Evolutionary conservation across 2,113 vertebrate genomes (phyloP).

Genomic region (Dinomys branickii): DNA sequence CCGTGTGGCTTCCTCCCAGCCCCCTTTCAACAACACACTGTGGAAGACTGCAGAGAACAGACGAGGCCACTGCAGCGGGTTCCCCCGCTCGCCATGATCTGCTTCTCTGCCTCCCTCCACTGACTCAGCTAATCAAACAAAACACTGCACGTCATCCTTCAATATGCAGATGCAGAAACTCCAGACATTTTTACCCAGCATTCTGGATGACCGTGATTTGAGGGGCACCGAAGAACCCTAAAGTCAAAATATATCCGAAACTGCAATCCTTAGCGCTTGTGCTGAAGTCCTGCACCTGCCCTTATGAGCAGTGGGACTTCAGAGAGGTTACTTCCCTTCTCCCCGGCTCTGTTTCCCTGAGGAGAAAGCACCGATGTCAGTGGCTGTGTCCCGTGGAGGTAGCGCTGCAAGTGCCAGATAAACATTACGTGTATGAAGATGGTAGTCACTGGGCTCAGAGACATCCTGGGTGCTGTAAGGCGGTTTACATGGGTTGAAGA

Average conservation of each 20-base stretch:
- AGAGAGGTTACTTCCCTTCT: background rate
- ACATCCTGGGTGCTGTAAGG: background rate
- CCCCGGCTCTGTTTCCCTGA: background rate
- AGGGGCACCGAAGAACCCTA: background rate
- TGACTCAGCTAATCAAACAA: conserved; percentile 52
- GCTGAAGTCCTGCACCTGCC: conserved; percentile 8
- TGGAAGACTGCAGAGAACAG: background rate
- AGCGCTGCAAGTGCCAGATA: background rate
- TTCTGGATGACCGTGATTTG: background rate
- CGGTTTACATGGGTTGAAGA: background rate
- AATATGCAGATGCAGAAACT: conserved; percentile 37
- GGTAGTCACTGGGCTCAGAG: background rate
- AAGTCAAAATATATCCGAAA: background rate
- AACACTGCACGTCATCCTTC: background rate
- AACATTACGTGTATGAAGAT: background rate
- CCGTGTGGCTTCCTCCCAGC: background rate
- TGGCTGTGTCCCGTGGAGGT: background rate
- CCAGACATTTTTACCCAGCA: conserved; percentile 26
- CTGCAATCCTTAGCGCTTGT: conserved; percentile 30
- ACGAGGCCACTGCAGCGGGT: background rate
- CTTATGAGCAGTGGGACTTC: background rate
- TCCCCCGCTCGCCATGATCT: conserved; percentile 50
- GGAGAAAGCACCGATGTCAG: background rate
- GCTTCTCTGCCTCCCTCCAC: conserved; percentile 43
- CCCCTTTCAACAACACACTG: background rate